Base-by-base conservation (phyloP, 2,113 vertebrate genomes). In the Hemibagrus wyckioides region DNA sequence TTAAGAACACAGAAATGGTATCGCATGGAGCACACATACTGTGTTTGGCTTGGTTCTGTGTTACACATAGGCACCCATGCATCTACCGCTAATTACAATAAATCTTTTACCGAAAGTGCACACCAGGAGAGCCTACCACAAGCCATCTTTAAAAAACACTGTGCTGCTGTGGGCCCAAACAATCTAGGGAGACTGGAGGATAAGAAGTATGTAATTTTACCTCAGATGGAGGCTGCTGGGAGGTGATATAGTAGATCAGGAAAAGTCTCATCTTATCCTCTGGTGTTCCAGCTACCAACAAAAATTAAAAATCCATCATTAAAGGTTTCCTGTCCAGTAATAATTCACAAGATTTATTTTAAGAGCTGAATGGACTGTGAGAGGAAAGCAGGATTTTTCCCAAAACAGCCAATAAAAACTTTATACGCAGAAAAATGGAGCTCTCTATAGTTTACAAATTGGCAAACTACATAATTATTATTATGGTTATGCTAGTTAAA, bases 261-360 rank as follows among this genome's bases (percentile, higher is more conserved):
- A 99, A 99, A n/a, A 99, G 95, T 77, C 98, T 94, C 97, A 99
- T 98, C 93, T 99, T 99, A 92, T 99, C 98, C 90, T 99, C 98
- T n/a, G 98, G 96, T 52, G 97, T 98, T 90, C 98, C 98, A 0
- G 97, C 98, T 99, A 93, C 75, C 90, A 50, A 90, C 6, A 86
- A 79, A 86, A 82, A 17, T 69, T 39, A 87, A 89, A 17, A 80
- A 69, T 14, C 86, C n/a, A 88, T 71, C 82, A 75, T 81, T 86
- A 59, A 86, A 81, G 6, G 28, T 71, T 86, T 84, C n/a, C 69
- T 80, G 52, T 87, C 83, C 82, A 84, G 80, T 80, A 89, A 67
- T 82, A 86, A 86, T 75, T 57, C 71, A 73, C 80, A 86, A 30
- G 39, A 67, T 87, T 81, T 54, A 82, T 83, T 88, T 83, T 63